Base-by-base conservation (phyloP, 1,140 invertebrate species). In the Parasteatoda tepidariorum region DNA sequence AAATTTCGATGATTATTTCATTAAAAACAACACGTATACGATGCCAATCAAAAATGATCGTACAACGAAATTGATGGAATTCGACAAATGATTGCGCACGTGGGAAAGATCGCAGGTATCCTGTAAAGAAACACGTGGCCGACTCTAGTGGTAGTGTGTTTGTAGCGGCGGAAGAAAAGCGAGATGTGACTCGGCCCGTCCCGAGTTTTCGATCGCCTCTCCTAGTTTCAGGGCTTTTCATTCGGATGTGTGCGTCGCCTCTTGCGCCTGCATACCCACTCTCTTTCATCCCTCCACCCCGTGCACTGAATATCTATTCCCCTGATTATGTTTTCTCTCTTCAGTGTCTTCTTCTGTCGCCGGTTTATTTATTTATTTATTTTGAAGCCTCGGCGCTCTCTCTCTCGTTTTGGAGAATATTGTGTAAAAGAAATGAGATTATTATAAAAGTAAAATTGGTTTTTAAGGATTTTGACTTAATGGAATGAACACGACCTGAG, bases 171-270 rank as follows among this genome's bases (percentile, higher is more conserved):
- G 9, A 18, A 48, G 38, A 13, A 33, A 26, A 34, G 64, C 30
- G 64, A 26, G 64, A 18, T 67, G 11, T 18, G 11, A 30, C 4
- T 30, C 30, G 33, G 61, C 22, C 24, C 7, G 61, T 7, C n/a
- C 31, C 28, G 31, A 67, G 64, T 30, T 26, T 11, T 34, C 30
- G 31, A n/a, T 67, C 38, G 75, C 6, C 5, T 18, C 38, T 48
- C 38, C 38, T 18, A 48, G 57, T 59, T 48, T 18, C 38, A 48
- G 38, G 0, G 38, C 9, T 48, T 48, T 48, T 18, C 38, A 48
- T 48, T 48, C 38, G 38, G 38, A 22, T 64, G 61, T 6, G 61
- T 64, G 28, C 64, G 64, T 30, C 64, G 64, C 64, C 22, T 38
- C 38, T 67, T 67, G 30, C 64, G 5, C 28, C 31, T 38, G 3